phyloP scores from a whole-genome alignment of 2,888 invertebrate genomes.

The Drosophila parthenogenetica region DNA sequence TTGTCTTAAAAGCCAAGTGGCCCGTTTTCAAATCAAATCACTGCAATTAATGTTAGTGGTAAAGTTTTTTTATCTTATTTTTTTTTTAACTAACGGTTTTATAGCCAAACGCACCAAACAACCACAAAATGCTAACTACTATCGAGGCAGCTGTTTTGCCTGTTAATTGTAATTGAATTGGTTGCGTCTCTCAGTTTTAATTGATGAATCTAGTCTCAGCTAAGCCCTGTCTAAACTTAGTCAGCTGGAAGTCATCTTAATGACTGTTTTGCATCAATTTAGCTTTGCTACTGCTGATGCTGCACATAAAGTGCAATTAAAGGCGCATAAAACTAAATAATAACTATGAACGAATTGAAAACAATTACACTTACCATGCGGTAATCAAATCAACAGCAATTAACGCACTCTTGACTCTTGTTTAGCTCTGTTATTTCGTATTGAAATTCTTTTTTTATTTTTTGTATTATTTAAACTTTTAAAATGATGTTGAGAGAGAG shows the following conservation, averaged over 20 bases:
- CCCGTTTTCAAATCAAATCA: constrained; percentile 58
- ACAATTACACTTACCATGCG: constrained; percentile 34
- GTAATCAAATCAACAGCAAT: constrained; percentile 14
- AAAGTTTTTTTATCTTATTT: constrained; percentile 53
- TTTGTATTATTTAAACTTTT: constrained; percentile 37
- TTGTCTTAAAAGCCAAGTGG: constrained; percentile 60
- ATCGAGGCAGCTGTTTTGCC: constrained; percentile 53
- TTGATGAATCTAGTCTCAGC: constrained; percentile 61
- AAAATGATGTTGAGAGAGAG: constrained; percentile 36
- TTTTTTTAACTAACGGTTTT: constrained; percentile 67
- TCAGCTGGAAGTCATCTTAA: constrained; percentile 40
- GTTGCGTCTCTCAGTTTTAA: constrained; percentile 54
- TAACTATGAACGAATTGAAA: constrained; percentile 43
- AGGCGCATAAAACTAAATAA: constrained; percentile 60
- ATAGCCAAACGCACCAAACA: constrained; percentile 54
- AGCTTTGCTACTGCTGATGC: too few species aligned
- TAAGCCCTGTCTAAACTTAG: constrained; percentile 18
- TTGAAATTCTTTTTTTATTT: not conserved
- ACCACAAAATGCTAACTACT: too few species aligned
- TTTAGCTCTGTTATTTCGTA: not conserved
- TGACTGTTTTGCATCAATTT: constrained; percentile 41
- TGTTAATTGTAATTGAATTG: constrained; percentile 74
- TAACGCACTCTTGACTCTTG: constrained; percentile 32
- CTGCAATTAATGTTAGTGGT: constrained; percentile 73
- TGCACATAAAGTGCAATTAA: constrained; percentile 74